Base-by-base conservation (phyloP, 2,797 vertebrate species). In the Lophura swinhoii region DNA sequence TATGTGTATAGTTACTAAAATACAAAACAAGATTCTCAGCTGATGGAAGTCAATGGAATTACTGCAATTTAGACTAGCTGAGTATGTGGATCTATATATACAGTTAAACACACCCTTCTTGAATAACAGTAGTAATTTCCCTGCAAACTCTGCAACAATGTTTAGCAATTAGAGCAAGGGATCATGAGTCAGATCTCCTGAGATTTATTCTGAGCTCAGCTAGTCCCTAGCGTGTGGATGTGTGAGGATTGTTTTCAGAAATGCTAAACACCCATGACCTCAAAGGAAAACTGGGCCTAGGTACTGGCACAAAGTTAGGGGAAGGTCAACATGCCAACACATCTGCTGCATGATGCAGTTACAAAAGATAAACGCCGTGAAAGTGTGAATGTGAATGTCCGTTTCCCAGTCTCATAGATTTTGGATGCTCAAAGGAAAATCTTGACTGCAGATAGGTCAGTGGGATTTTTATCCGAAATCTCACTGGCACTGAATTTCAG, bases 91-190 rank as follows among this genome's bases (percentile, higher is more conserved):
- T 79, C 75, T 91, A 63, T 87, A 72, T 33, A 87, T 41, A 28
- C 66, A 76, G 17, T 56, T 75, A 87, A 91, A 88, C 59, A 66
- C 35, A 90, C 21, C 10, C 55, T 87, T 91, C 41, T 68, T 90
- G 69, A 87, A 68, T 46, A 91, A 80, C 81, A 87, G 48, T 39
- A 82, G 85, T 78, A 59, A 90, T 90, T 93, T 93, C 59, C 41
- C 44, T 93, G 82, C 62, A 92, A 94, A 80, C 37, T 84, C 84
- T 85, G 29, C 29, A 55, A 64, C 73, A 81, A 69, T 0, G 1
- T 72, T 73, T 94, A 69, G 73, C 73, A 91, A 83, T 93, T 91
- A 89, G 31, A 87, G 46, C 17, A 74, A 83, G 21, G 49, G 14
- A 77, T 43, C 29, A 71, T 80, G 89, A 92, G 66, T 93, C 87